Evolutionary conservation across 2,888 invertebrate genomes (phyloP).

Genomic region (Melieria crassipennis): DNA sequence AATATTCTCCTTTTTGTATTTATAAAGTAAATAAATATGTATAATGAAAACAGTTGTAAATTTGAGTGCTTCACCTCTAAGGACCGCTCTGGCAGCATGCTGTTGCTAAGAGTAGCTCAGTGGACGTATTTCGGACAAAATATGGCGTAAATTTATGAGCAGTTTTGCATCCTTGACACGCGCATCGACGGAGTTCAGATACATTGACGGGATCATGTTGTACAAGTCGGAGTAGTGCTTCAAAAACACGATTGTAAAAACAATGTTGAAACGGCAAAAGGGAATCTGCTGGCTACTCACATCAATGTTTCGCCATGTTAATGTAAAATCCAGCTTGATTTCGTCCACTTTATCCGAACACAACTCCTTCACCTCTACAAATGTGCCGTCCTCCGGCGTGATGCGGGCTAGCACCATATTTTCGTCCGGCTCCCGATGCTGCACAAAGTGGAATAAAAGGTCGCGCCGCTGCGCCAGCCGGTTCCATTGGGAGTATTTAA

Average conservation of each 20-base stretch:
- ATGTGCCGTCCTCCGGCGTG: conserved; percentile 55
- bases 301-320: conserved; percentile 58
- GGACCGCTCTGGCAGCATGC: neutral
- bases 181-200: conserved; percentile 44
- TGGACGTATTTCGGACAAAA: conserved; percentile 53
- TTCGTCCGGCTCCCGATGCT: conserved; percentile 46
- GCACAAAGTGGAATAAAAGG: conserved; percentile 52
- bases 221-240: conserved; percentile 58
- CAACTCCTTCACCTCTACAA: conserved; percentile 56
- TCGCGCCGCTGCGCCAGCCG: conserved; percentile 56
- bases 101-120: conserved; percentile 55
- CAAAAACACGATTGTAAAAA: neutral
- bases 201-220: conserved; percentile 53
- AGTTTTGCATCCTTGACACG: conserved; percentile 49
- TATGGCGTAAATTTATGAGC: conserved; percentile 47
- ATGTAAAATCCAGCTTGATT: conserved; percentile 50
- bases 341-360: conserved; percentile 53
- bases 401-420: conserved; percentile 50
- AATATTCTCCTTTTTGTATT: conserved; percentile 25
- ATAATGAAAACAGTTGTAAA: conserved; percentile 17
- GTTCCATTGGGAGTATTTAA: conserved; percentile 57
- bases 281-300: conserved; percentile 46
- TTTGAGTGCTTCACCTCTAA: neutral
- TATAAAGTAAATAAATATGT: conserved; percentile 26
- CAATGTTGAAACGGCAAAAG: no score